These are phyloP conservation scores for Hirtodrosophila alboralis DNA, from an alignment of 2,888 invertebrate genomes.

Conservation along the genomic window DNA sequence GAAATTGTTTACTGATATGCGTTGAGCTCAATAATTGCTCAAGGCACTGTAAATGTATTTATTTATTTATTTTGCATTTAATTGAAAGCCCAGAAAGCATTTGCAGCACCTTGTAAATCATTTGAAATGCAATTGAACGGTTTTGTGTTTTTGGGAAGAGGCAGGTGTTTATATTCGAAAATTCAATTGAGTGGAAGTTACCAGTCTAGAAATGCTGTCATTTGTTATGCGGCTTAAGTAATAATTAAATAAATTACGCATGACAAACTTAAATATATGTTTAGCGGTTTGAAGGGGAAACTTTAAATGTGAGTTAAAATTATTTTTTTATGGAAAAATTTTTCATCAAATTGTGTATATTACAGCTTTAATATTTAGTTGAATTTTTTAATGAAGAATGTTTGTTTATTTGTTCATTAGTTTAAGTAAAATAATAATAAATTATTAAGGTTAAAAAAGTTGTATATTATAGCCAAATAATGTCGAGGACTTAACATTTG, in stretches of 20 bases:
- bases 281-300: not conserved
- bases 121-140: slow-evolving; percentile 7
- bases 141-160: slow-evolving; percentile 11
- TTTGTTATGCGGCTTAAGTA: slow-evolving; percentile 41
- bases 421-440: no score
- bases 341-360: no score
- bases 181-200: slow-evolving; percentile 48
- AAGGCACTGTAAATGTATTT: slow-evolving; percentile 30
- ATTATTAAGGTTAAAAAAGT: no score
- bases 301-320: no score
- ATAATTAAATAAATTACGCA: slow-evolving; percentile 50
- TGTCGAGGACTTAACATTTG: no score
- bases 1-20: slow-evolving; percentile 7
- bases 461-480: no score
- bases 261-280: slow-evolving; percentile 12
- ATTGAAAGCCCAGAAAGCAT: slow-evolving; percentile 38
- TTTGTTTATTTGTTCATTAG: no score
- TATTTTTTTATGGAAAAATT: no score
- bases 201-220: slow-evolving; percentile 41
- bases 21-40: slow-evolving; percentile 18
- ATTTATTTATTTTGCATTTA: slow-evolving; percentile 41
- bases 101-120: slow-evolving; percentile 16
- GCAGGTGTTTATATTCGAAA: slow-evolving; percentile 54
- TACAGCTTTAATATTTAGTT: no score
- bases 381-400: no score